Base-by-base conservation (phyloP, 2,888 invertebrate genomes). In the Microctonus hyperodae region DNA sequence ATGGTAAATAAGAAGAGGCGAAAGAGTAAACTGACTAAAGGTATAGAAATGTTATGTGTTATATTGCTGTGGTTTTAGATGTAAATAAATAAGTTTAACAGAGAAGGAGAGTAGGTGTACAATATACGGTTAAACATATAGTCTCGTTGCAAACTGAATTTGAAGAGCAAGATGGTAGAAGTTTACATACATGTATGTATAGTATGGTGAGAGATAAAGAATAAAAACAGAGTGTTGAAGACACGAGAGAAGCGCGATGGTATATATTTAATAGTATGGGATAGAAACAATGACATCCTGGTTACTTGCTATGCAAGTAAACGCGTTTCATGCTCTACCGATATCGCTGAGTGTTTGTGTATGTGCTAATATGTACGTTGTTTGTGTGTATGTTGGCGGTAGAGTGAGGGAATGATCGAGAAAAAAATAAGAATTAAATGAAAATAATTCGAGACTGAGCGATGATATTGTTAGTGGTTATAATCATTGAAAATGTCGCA, bases 231-330 rank as follows among this genome's bases (percentile, higher is more conserved):
- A 16, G 1, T 20, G 16, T 44, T 16, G 16, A 20, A 44, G 44
- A 7, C 44, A 7, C 44, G 7, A 22, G 22, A 48, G 57, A 61
- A 35, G 53, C 58, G 58, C 9, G 67, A 28, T 37, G 22, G 20
- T 37, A 20, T 25, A 60, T 53, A 20, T 25, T 53, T 53, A 59
- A 64, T 53, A 51, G 53, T 62, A 50, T 48, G 56, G 23, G 20
- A 60, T 57, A 56, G 64, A 65, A 65, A 65, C 60, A 65, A 65
- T 65, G 58, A 78, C 74, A 75, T 75, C 74, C 76, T 76, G 76
- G 75, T 77, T 73, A 74, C 70, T 76, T 75, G 74, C 72, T 71
- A 76, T 75, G 73, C 75, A 73, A 69, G 69, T 51, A 44, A 33
- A 62, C 44, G 67, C 67, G 70, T 44, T 44, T 67, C 48, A 67